A percentile compares a stretch with the other conserved stretches of the same genome.
phyloP scores from a whole-genome alignment of 2,113 vertebrate species.

The Channa maculata region DNA sequence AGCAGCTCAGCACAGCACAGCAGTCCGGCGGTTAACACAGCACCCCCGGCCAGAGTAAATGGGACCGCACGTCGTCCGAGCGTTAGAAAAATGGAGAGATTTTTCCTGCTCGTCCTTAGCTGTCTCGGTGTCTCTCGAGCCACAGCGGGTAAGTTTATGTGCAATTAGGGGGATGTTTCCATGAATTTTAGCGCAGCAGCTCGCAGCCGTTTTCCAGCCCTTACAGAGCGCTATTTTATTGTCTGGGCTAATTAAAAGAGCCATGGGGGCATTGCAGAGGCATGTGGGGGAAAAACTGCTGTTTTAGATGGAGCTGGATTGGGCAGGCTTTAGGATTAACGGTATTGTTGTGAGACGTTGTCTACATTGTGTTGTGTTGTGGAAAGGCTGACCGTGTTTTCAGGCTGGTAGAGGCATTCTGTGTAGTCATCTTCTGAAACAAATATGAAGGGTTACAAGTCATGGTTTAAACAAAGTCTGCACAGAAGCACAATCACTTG shows the following conservation, averaged over 20 bases:
- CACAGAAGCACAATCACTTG: neutral
- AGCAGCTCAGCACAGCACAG: constrained; percentile 43
- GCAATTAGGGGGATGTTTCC: constrained; percentile 6
- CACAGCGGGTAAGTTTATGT: constrained; percentile 81
- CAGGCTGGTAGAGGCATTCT: neutral
- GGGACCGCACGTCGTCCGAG: constrained; percentile 72
- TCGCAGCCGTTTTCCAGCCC: neutral
- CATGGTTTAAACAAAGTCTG: neutral
- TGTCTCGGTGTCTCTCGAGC: constrained; percentile 76
- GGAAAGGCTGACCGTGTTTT: constrained; percentile 23
- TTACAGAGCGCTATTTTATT: neutral
- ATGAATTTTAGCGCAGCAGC: constrained; percentile 10
- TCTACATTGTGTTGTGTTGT: constrained; percentile 25
- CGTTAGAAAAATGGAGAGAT: constrained; percentile 79
- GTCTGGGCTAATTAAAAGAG: neutral
- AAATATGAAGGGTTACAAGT: neutral
- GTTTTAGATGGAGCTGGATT: neutral
- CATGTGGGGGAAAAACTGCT: constrained; percentile 9
- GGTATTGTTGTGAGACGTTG: constrained; percentile 19
- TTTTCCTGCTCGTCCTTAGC: constrained; percentile 78
- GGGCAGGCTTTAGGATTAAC: neutral
- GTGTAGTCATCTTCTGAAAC: constrained; percentile 22
- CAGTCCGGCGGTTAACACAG: constrained; percentile 38
- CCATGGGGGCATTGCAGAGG: constrained; percentile 8
- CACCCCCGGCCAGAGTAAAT: constrained; percentile 66